Percentiles rank a stretch among this genome's conserved stretches.
Evolutionary conservation across 2,113 vertebrate species (phyloP).

Genomic region (Tylochromis polylepis): DNA sequence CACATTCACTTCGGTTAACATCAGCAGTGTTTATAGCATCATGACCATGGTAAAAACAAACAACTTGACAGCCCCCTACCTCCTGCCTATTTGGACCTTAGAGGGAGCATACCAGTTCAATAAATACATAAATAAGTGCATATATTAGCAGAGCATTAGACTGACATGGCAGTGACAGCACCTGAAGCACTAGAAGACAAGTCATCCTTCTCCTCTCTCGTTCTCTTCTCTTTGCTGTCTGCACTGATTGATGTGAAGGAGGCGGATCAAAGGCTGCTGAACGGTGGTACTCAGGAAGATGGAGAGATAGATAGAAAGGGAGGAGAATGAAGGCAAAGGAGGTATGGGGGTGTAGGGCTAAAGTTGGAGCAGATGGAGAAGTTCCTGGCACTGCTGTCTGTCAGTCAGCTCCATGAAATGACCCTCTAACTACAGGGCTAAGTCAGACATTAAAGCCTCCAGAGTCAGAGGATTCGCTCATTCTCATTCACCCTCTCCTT

Average conservation of each 20-base stretch:
- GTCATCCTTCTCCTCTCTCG: constrained; percentile 35
- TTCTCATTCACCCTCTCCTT: not conserved
- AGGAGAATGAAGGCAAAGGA: not conserved
- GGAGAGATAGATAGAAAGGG: constrained; percentile 44
- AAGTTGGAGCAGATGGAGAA: constrained; percentile 11
- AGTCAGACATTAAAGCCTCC: constrained; percentile 49
- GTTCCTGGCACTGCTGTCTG: constrained; percentile 31
- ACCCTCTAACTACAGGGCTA: constrained; percentile 46
- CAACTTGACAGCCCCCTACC: constrained; percentile 45
- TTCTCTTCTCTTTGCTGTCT: constrained; percentile 51
- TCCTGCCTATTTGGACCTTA: constrained; percentile 6
- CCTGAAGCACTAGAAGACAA: constrained; percentile 55
- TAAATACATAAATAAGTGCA: constrained; percentile 70
- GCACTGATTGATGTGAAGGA: constrained; percentile 66
- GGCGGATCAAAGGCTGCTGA: constrained; percentile 67
- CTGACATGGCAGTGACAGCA: constrained; percentile 62
- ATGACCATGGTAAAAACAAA: constrained; percentile 54
- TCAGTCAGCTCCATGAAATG: constrained; percentile 48
- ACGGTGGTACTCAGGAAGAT: constrained; percentile 52
- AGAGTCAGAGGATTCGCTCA: constrained; percentile 46
- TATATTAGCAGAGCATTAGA: constrained; percentile 67
- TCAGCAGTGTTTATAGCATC: constrained; percentile 35
- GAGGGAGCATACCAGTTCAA: constrained; percentile 30
- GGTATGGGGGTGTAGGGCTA: not conserved
- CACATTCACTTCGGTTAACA: constrained; percentile 36